Evolutionary conservation across 2,113 vertebrate species (phyloP), one percentile per base, ranked within the genome.

Genomic region (Phyllopteryx taeniolatus): DNA sequence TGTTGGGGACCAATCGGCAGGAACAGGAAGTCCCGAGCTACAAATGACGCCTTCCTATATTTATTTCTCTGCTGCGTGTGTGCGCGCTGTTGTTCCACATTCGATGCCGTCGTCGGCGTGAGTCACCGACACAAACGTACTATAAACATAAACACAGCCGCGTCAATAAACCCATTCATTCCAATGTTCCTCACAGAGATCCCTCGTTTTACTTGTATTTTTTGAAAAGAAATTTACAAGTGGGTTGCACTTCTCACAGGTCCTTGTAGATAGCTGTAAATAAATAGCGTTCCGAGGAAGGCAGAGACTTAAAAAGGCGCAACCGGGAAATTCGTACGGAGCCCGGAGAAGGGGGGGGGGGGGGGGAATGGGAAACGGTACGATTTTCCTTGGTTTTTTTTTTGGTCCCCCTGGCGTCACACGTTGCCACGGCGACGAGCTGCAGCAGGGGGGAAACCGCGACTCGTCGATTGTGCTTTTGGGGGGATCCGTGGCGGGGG

Each of bases 211-310:
- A 56, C 22, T 56, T 17, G 35, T n/a, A 53, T 39, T 71, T 35
- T 75, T 51, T 71, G 0, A 39, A 39, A 20, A 43, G 4, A 31
- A 57, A 39, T 43, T 15, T 12, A 15, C 22, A 56, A 39, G 71
- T 71, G 7, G 11, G 74, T 74, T 72, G 53, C 72, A 76, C 54
- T 71, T 75, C 76, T 88, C 80, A n/a, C 49, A 69, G 74, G 56
- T 62, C 71, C 65, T 31, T 87, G 86, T 88, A 87, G 82, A 89
- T 89, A 87, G 68, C n/a, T 89, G 88, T 89, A 89, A 86, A 89
- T 90, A 79, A 13, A 77, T 49, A 71, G 77, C 80, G 72, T 67
- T 74, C 51, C 71, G 67, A 70, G 51, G 54, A 56, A 44, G 81
- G 79, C 79, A 67, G 59, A 81, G 64, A 68, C 15, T 9, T 15